Conservation (phyloP, 2,113 vertebrate genomes). For the Physeter macrocephalus region DNA sequence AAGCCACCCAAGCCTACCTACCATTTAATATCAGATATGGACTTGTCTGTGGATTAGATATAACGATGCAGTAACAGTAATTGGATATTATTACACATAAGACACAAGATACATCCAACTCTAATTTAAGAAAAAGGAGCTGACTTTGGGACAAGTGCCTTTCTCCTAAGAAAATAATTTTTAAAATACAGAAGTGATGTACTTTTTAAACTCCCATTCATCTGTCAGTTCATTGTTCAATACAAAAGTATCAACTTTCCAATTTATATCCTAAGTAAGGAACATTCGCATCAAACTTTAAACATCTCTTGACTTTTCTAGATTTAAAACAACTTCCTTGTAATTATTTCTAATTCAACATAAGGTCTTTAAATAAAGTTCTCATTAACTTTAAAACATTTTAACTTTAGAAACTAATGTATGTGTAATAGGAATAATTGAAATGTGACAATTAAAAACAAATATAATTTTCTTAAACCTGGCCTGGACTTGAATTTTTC, state of each 20-base stretch:
- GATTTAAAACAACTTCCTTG: background rate
- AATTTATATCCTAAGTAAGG: background rate
- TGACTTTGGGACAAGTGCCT: background rate
- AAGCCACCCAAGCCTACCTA: background rate
- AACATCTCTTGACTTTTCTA: background rate
- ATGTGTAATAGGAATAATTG: background rate
- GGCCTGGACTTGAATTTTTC: background rate
- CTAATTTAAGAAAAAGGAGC: background rate
- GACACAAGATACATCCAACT: background rate
- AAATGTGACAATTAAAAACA: slow-evolving; percentile 21
- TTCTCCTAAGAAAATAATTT: background rate
- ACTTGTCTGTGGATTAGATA: background rate
- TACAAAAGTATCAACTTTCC: background rate
- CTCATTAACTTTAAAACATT: background rate
- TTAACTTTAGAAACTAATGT: slow-evolving; percentile 12
- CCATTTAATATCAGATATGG: background rate
- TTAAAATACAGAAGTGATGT: background rate
- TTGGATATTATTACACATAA: background rate
- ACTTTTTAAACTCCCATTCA: background rate
- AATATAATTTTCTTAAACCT: background rate
- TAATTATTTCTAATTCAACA: background rate
- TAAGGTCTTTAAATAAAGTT: background rate
- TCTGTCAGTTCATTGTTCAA: background rate
- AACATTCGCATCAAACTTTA: background rate
- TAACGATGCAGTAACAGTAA: background rate